Evolutionary conservation across 2,797 vertebrate genomes (phyloP).

Genomic region (Enteromius unitaeniatus): DNA sequence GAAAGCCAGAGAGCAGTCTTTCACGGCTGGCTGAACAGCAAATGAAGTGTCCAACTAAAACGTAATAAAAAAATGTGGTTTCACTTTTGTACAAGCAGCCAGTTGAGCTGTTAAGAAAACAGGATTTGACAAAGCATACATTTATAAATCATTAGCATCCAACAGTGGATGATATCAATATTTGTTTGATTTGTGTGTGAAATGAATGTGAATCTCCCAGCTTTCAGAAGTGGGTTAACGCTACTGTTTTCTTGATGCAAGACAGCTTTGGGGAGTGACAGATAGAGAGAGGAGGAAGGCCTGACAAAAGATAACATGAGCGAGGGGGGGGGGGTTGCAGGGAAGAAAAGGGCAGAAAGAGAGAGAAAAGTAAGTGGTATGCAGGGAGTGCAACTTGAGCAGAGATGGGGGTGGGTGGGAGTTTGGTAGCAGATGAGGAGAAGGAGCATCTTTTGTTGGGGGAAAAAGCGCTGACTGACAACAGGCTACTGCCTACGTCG

Average conservation of each 20-base stretch:
- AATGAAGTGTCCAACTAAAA: conserved; percentile 33
- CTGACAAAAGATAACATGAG: conserved; percentile 46
- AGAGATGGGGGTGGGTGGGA: conserved; percentile 33
- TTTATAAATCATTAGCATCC: neutral
- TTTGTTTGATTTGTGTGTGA: conserved; percentile 21
- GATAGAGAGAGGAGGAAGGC: conserved; percentile 34
- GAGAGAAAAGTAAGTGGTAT: conserved; percentile 50
- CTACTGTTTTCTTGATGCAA: conserved; percentile 41
- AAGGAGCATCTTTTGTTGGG: conserved; percentile 48
- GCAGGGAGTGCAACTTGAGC: conserved; percentile 52
- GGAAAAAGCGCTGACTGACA: conserved; percentile 44
- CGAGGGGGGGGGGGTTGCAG: conserved; percentile 29
- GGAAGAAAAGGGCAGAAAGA: conserved; percentile 20
- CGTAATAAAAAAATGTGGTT: conserved; percentile 23
- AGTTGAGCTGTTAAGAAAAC: neutral
- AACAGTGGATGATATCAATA: neutral
- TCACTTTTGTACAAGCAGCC: conserved; percentile 17
- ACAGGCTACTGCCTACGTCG: conserved; percentile 53
- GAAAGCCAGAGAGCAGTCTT: conserved; percentile 44
- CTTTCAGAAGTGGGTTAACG: conserved; percentile 1
- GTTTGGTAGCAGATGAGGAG: conserved; percentile 28
- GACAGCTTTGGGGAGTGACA: conserved; percentile 38
- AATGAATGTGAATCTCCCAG: conserved; percentile 1
- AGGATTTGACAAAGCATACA: neutral
- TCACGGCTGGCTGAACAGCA: conserved; percentile 44